These are phyloP conservation scores for Crenuchus spilurus DNA, from an alignment of 2,797 vertebrate genomes.

Conservation along the genomic window DNA sequence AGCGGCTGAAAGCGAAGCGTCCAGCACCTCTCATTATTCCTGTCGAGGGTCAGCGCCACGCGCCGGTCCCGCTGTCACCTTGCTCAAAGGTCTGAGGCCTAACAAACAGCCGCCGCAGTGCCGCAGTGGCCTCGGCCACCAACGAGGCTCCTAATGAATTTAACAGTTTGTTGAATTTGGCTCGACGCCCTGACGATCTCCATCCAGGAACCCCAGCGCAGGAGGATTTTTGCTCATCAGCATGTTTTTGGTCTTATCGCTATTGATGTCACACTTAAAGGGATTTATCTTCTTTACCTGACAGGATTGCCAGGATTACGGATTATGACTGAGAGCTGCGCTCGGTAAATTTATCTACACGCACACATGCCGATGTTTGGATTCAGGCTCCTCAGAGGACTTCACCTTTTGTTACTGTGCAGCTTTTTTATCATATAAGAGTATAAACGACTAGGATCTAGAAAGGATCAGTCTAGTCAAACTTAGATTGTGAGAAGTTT, in stretches of 20 bases:
- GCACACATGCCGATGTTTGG: slow-evolving; percentile 29
- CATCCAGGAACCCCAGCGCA: neutral
- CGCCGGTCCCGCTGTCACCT: slow-evolving; percentile 3
- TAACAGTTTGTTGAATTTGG: neutral
- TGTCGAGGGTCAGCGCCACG: slow-evolving; percentile 30
- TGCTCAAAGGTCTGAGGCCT: slow-evolving; percentile 24
- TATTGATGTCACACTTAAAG: slow-evolving; percentile 46
- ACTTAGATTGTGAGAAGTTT: neutral
- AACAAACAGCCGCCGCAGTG: slow-evolving; percentile 1
- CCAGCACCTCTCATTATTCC: slow-evolving; percentile 34
- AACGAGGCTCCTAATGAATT: slow-evolving; percentile 4
- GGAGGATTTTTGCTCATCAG: slow-evolving; percentile 33
- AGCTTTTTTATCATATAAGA: neutral
- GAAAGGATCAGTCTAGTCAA: neutral
- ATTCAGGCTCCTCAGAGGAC: slow-evolving; percentile 29
- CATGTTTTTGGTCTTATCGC: slow-evolving; percentile 46
- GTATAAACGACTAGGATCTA: neutral
- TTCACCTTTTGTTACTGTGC: slow-evolving; percentile 29
- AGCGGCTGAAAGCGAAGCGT: slow-evolving; percentile 16
- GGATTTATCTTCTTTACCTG: slow-evolving; percentile 55
- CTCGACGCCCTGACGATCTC: neutral
- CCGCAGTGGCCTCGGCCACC: neutral
- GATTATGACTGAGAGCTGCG: slow-evolving; percentile 48
- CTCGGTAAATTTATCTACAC: slow-evolving; percentile 45
- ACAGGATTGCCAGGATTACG: slow-evolving; percentile 49